Evolutionary conservation across 2,113 vertebrate species (phyloP).

Genomic region (Phycodurus eques): DNA sequence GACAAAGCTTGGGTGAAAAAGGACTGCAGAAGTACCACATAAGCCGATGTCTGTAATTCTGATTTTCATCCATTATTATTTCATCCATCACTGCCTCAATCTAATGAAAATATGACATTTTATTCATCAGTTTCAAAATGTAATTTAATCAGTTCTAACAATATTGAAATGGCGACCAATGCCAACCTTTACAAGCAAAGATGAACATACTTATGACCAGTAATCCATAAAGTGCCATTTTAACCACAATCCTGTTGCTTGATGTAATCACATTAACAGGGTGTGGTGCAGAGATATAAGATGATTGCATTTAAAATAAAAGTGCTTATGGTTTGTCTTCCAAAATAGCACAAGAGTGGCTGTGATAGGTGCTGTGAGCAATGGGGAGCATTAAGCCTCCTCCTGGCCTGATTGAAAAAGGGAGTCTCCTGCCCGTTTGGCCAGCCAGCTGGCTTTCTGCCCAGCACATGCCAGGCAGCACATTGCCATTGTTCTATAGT

Average conservation of each 20-base stretch:
- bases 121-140: slow-evolving; percentile 7
- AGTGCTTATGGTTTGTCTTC: slow-evolving; percentile 13
- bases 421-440: slow-evolving; percentile 48
- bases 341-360: slow-evolving; percentile 9
- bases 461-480: slow-evolving; percentile 66
- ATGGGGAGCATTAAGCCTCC: slow-evolving; percentile 23
- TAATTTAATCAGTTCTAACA: slow-evolving; percentile 19
- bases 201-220: slow-evolving; percentile 53
- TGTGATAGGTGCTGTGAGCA: slow-evolving; percentile 5
- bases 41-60: neutral
- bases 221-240: slow-evolving; percentile 44
- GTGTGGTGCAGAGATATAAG: slow-evolving; percentile 14
- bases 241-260: slow-evolving; percentile 22
- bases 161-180: slow-evolving; percentile 35
- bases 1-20: neutral
- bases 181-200: slow-evolving; percentile 41
- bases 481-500: slow-evolving; percentile 67
- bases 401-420: slow-evolving; percentile 41
- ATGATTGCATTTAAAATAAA: neutral
- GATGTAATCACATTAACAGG: slow-evolving; percentile 23
- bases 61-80: slow-evolving; percentile 14
- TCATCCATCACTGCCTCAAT: neutral
- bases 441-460: slow-evolving; percentile 67
- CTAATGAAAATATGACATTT: slow-evolving; percentile 8
- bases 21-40: neutral